phyloP scores from a whole-genome alignment of 2,888 invertebrate genomes.

The Pycnomerus fuliginosus region DNA sequence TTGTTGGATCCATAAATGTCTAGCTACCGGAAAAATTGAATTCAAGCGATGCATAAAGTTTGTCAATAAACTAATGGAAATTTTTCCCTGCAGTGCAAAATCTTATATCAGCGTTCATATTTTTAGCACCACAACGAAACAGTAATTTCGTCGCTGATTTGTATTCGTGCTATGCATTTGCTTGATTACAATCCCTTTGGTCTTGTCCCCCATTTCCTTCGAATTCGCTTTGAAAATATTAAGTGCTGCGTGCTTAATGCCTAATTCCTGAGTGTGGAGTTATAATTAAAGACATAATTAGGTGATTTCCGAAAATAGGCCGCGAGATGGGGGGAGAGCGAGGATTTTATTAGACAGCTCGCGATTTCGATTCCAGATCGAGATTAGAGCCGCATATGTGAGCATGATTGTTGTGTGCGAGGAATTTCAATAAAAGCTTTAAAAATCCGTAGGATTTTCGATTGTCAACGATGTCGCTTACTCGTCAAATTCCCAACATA shows the following conservation, averaged over 20 bases:
- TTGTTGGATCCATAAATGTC: constrained; percentile 24
- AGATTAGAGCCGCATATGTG: constrained; percentile 23
- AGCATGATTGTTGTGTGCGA: constrained; percentile 23
- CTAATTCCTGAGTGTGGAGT: no score
- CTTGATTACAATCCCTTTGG: constrained; percentile 19
- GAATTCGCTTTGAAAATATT: constrained; percentile 1
- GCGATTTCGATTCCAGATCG: no score
- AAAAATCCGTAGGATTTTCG: constrained; percentile 35
- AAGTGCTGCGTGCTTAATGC: background rate
- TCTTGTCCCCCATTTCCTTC: no score
- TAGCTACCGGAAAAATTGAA: constrained; percentile 25
- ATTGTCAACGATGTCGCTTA: constrained; percentile 33
- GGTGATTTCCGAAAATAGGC: no score
- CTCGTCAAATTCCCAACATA: constrained; percentile 31
- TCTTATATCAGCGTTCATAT: no score
- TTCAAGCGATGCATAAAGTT: constrained; percentile 24
- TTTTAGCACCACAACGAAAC: no score
- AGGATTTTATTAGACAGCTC: no score
- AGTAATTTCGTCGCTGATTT: constrained; percentile 18
- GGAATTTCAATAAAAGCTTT: constrained; percentile 37
- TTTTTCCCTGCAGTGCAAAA: constrained; percentile 11
- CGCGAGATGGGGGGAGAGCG: no score
- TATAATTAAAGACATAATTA: no score
- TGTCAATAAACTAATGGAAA: constrained; percentile 22
- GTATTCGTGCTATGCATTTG: constrained; percentile 16